Percentiles rank a stretch among this genome's conserved stretches.
phyloP scores from a whole-genome alignment of 2,797 vertebrate species.

The Hydrolagus colliei region DNA sequence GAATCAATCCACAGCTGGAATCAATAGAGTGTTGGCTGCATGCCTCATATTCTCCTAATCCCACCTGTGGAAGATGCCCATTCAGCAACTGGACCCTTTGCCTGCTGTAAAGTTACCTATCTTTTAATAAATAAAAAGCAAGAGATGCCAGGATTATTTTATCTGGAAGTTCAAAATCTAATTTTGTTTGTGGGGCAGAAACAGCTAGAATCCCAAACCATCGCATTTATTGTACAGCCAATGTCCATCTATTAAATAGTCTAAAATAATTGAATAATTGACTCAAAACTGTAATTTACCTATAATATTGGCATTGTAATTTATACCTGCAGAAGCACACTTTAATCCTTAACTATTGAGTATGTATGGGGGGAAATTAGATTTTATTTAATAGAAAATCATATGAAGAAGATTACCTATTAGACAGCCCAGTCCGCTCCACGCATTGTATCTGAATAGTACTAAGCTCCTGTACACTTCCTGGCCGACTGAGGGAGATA shows the following conservation, averaged over 20 bases:
- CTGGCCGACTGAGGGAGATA: conserved; percentile 55
- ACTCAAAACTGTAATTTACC: too few species aligned
- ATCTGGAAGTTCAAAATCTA: too few species aligned
- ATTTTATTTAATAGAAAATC: not conserved
- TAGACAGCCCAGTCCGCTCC: conserved; percentile 69
- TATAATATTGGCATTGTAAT: not conserved
- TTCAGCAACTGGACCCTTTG: too few species aligned
- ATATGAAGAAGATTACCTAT: conserved; percentile 64
- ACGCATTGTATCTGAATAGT: conserved; percentile 79
- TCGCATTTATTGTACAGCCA: not conserved
- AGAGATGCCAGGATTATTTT: too few species aligned
- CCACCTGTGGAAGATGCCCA: too few species aligned
- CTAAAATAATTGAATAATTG: not conserved
- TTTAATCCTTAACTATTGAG: not conserved
- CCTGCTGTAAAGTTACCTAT: too few species aligned
- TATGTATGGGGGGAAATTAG: not conserved
- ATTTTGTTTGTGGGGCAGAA: too few species aligned
- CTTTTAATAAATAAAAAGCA: too few species aligned
- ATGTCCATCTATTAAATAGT: not conserved
- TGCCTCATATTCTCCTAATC: too few species aligned
- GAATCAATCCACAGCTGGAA: too few species aligned
- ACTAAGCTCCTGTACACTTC: conserved; percentile 83
- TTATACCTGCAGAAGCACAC: not conserved
- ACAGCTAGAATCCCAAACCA: not conserved
- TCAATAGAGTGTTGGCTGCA: too few species aligned